Base-by-base conservation (phyloP, 1,140 invertebrate genomes). In the Macrocentrus cingulum region DNA sequence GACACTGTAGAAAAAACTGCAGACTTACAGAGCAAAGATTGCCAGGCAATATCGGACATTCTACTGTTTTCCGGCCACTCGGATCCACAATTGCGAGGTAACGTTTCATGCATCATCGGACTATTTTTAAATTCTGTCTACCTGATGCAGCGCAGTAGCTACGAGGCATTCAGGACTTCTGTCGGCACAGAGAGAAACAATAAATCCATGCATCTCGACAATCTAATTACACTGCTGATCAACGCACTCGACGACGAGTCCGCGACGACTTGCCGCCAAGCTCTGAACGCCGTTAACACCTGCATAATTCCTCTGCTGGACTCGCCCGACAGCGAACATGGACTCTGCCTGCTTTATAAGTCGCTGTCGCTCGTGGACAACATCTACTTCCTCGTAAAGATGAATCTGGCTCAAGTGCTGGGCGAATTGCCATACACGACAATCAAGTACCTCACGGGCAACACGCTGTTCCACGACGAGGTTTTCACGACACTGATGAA, bases 321-420 rank as follows among this genome's bases (percentile, higher is more conserved):
- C 61, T 88, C 85, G 23, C 63, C 79, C 1, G 80, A 85, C 39
- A 83, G 80, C 71, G 36, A 67, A 2, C 56, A 78, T 9, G 69
- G 84, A 13, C 64, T 81, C 3, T 73, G 81, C 9, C 72, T 89
- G n/a, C 70, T 95, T 19, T 80, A 86, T 42, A 72, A 80, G 37
- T 75, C 94, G 4, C 81, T 88, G 4, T 69, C 75, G 16, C 76
- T 92, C 1, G 84, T 85, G 39, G 80, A 83, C 36, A 92, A 93
- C 79, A 83, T 87, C 0, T 95, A 95, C 76, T 95, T 92, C 89
- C 80, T 96, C 9, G 88, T 94, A 18, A 92, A 92, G 81, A 88
- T 93, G 59, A 84, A 87, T 72, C 71, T 90, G 48, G 70, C 85
- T 23, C 84, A 89, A 65, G 64, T 90, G 6, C 63, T 90, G 16